A percentile compares a stretch with the other conserved stretches of the same genome.
These are phyloP conservation scores for Mormyrops boulengeri DNA, from an alignment of 2,797 vertebrate species.

Conservation along the genomic window DNA sequence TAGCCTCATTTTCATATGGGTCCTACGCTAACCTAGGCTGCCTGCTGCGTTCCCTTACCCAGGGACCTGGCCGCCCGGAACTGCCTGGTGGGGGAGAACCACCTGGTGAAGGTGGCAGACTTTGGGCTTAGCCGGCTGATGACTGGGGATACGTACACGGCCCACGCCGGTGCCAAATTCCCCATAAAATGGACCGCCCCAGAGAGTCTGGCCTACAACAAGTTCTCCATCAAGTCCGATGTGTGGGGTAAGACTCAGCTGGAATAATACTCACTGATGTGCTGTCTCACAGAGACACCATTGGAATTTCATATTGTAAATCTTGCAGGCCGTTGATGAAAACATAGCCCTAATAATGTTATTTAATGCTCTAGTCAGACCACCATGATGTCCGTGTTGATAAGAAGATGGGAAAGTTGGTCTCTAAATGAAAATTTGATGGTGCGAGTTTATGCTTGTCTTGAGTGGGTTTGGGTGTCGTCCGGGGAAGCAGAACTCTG, in stretches of 20 bases:
- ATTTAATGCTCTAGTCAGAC: slow-evolving; percentile 3
- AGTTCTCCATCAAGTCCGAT: slow-evolving; percentile 97
- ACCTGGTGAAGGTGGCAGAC: slow-evolving; percentile 97
- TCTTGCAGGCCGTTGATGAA: not conserved
- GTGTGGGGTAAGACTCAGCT: slow-evolving; percentile 82
- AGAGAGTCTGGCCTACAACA: slow-evolving; percentile 97
- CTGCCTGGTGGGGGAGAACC: slow-evolving; percentile 96
- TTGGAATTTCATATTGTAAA: not conserved
- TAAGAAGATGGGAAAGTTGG: not conserved
- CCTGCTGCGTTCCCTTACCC: not conserved
- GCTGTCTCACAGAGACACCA: not conserved
- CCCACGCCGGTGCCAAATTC: slow-evolving; percentile 93
- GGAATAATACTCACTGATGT: not conserved
- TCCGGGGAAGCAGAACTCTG: not conserved
- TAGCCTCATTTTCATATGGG: not conserved
- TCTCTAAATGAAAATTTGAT: not conserved
- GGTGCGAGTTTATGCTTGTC: not conserved
- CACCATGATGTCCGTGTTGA: not conserved
- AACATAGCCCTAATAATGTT: not conserved
- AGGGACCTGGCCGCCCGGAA: slow-evolving; percentile 96
- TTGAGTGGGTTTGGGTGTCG: not conserved
- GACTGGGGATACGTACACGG: slow-evolving; percentile 93
- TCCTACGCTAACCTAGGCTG: not conserved
- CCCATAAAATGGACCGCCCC: slow-evolving; percentile 99
- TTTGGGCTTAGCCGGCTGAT: slow-evolving; percentile 93